These are phyloP conservation scores for Trachelus troglodyta DNA, from an alignment of 2,888 invertebrate genomes.

Conservation along the genomic window DNA sequence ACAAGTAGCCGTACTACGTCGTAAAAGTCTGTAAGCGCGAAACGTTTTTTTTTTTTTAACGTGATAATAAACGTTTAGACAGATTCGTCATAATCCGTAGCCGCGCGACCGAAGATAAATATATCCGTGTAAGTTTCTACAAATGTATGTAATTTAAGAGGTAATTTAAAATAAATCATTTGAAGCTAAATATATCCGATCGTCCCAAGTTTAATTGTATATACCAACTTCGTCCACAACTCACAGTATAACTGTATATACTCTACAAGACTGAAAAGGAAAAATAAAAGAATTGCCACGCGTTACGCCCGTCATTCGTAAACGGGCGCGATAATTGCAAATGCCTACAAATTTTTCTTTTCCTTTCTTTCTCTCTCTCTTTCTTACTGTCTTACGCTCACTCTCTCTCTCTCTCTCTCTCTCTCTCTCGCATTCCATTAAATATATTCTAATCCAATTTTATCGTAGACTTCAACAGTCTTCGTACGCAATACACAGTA, in stretches of 20 bases:
- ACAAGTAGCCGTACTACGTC: not conserved
- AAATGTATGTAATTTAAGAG: constrained; percentile 43
- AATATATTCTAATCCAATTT: no score
- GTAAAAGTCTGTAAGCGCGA: not conserved
- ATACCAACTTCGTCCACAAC: constrained; percentile 4
- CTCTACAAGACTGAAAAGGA: no score
- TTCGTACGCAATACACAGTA: not conserved
- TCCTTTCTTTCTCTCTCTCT: not conserved
- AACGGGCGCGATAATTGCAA: constrained; percentile 16
- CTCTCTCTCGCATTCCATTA: not conserved
- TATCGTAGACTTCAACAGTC: no score
- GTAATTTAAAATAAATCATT: constrained; percentile 40
- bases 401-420: not conserved
- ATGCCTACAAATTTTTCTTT: constrained; percentile 1
- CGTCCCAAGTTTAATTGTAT: constrained; percentile 23
- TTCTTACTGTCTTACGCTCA: not conserved
- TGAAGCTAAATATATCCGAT: constrained; percentile 33
- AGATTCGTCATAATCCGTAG: no score
- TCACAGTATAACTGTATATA: constrained; percentile 11
- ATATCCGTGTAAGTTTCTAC: constrained; percentile 48
- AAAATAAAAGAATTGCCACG: no score
- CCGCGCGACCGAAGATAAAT: not conserved
- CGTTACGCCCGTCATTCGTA: no score
- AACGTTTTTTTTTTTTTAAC: not conserved
- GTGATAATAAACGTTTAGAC: not conserved